Evolutionary conservation across 2,797 vertebrate genomes (phyloP), one percentile per base, ranked within the genome.

Genomic region (Clarias platycephalus): DNA sequence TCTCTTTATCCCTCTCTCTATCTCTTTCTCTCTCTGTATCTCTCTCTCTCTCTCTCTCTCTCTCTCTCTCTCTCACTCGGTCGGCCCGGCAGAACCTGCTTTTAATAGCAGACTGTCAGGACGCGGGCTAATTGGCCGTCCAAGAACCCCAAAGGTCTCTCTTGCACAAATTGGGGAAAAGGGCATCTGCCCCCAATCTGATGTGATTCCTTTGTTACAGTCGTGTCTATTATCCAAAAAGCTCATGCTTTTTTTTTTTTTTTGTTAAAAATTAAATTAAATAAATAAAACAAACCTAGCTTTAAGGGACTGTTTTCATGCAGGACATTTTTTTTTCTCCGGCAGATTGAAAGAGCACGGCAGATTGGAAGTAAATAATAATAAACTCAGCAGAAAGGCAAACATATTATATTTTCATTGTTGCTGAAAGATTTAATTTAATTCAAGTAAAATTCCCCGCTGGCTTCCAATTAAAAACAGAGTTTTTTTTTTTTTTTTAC

Each of bases 51-150:
- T 15, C 40, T 26, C 24, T 15, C 24, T 72, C 24, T 49, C 31
- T 68, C 34, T 37, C 66, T 68, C 66, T 68, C 31, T 37, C 31
- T 68, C 15, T 31, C 34, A 16, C 60, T 79, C 28, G 9, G 34
- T 22, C 57, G 1, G 83, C 44, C 82, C 71, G 34, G 74, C 82
- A 81, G 37, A 88, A 74, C 80, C 68, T 84, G 70, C 86, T 94
- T 95, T 94, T 95, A 95, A 94, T 94, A 94, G 93, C 93, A 92
- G 92, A 93, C 94, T 94, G 94, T 95, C 94, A 95, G 94, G 92
- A 90, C 91, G 91, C 91, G 90, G 92, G 93, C 93, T 96, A 96
- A 95, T 95, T 96, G 95, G 93, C 94, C 93, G 91, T 95, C 93
- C 93, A 94, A 94, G 94, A 94, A 93, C 93, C 94, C 93, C 94